Conservation (phyloP, 2,797 vertebrate genomes). For the Xiphophorus birchmanni region DNA sequence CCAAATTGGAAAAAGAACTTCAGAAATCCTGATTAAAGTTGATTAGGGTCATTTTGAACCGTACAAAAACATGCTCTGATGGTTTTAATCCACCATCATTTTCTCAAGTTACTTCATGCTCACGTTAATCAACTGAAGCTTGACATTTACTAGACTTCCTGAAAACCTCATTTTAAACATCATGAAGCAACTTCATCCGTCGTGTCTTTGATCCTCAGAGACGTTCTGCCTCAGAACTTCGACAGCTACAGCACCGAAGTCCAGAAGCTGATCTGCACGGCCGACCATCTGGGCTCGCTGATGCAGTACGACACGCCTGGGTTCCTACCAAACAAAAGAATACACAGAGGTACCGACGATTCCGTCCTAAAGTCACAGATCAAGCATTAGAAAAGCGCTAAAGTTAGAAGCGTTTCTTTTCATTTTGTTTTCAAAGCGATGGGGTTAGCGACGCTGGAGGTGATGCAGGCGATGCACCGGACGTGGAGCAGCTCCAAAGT, state of each 20-base stretch:
- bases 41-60: no score
- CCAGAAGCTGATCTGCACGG: slow-evolving; percentile 92
- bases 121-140: not conserved
- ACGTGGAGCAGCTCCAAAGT: slow-evolving; percentile 98
- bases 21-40: not conserved
- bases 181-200: not conserved
- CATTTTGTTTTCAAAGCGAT: slow-evolving; percentile 82
- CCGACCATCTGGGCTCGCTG: slow-evolving; percentile 91
- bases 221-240: slow-evolving; percentile 94
- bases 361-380: not conserved
- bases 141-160: not conserved
- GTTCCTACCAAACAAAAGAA: slow-evolving; percentile 93
- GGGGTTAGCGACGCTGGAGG: slow-evolving; percentile 94
- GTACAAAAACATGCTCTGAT: no score
- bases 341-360: slow-evolving; percentile 89
- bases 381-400: no score
- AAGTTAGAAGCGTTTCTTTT: no score
- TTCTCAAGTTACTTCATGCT: not conserved
- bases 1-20: not conserved
- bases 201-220: slow-evolving; percentile 76
- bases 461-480: slow-evolving; percentile 96
- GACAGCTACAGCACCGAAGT: slow-evolving; percentile 91
- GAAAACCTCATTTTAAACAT: not conserved
- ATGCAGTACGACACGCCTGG: slow-evolving; percentile 97
- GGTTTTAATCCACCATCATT: not conserved